Percentiles rank a stretch among this genome's conserved stretches.
Conservation (phyloP, 2,113 vertebrate genomes). For the Copsychus sechellarum region DNA sequence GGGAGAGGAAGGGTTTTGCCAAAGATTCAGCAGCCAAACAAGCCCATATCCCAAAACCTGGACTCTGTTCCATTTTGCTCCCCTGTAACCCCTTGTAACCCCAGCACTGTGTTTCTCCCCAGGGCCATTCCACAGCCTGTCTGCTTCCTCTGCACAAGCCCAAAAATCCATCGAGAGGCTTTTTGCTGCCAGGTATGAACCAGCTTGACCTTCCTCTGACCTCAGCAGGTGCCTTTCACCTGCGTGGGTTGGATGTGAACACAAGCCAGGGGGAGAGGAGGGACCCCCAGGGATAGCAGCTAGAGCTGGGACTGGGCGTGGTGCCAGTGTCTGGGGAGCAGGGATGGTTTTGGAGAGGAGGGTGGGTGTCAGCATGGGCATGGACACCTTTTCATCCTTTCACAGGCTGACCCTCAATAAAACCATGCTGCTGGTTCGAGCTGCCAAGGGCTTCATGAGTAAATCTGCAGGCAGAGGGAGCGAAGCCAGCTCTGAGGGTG, state of each 20-base stretch:
- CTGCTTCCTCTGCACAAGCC: slow-evolving; percentile 81
- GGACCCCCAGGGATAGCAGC: fast-evolving
- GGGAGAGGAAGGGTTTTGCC: not conserved
- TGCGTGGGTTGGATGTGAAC: fast-evolving
- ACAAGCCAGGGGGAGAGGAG: not conserved
- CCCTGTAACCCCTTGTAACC: not conserved
- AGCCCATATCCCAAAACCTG: fast-evolving
- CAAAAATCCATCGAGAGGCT: slow-evolving; percentile 84
- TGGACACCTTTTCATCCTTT: not conserved
- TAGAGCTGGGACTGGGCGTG: fast-evolving
- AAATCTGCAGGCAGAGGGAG: slow-evolving; percentile 74
- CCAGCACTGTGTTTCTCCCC: slow-evolving; percentile 9
- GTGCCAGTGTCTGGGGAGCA: not conserved
- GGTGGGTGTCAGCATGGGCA: not conserved
- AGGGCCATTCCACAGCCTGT: slow-evolving; percentile 80
- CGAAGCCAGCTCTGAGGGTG: slow-evolving; percentile 70
- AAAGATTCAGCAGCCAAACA: not conserved
- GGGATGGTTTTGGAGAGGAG: not conserved
- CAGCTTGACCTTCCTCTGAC: not conserved
- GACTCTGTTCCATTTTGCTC: not conserved
- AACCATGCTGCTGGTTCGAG: slow-evolving; percentile 84
- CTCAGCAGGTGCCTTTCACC: not conserved
- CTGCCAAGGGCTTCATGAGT: slow-evolving; percentile 88
- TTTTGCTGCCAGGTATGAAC: slow-evolving; percentile 85
- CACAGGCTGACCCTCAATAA: slow-evolving; percentile 85